These are phyloP conservation scores for Cerceris ruficornis DNA, from an alignment of 2,888 invertebrate genomes.

Conservation along the genomic window DNA sequence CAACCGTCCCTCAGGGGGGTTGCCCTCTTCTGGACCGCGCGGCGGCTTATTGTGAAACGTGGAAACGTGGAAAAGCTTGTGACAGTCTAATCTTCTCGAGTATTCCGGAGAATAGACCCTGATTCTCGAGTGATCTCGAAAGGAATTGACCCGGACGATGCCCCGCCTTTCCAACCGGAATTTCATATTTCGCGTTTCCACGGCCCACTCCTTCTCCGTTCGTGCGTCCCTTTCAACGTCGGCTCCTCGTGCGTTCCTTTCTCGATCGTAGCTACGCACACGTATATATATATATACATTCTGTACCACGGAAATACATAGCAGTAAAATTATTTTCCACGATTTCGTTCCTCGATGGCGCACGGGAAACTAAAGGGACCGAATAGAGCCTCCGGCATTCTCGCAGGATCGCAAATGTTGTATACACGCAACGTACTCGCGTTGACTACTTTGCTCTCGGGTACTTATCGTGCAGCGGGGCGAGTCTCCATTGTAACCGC, in stretches of 20 bases:
- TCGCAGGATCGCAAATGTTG: too few species aligned
- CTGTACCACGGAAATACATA: background rate
- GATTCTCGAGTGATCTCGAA: slow-evolving; percentile 75
- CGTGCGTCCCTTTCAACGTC: slow-evolving; percentile 42
- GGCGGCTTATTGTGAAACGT: slow-evolving; percentile 73
- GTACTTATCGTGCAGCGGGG: slow-evolving; percentile 32
- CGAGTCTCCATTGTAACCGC: slow-evolving; percentile 59
- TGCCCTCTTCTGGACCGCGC: slow-evolving; percentile 50
- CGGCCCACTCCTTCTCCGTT: background rate
- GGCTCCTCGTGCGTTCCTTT: too few species aligned
- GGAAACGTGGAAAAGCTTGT: slow-evolving; percentile 78
- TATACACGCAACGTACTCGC: background rate
- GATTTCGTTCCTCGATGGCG: too few species aligned
- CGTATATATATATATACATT: slow-evolving; percentile 23
- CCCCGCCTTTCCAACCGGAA: slow-evolving; percentile 33
- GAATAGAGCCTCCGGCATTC: too few species aligned
- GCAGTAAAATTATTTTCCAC: background rate
- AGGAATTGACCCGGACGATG: slow-evolving; percentile 67
- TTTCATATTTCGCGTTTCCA: slow-evolving; percentile 57
- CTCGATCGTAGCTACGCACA: slow-evolving; percentile 11
- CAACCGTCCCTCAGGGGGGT: slow-evolving; percentile 60
- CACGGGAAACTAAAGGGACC: too few species aligned
- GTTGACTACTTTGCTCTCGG: background rate
- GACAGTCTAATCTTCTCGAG: slow-evolving; percentile 80
- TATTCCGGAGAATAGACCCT: slow-evolving; percentile 76